Conservation (phyloP, 30 jellyfish, hydroid and myxozoan genomes). For the Sanderia malayensis region DNA sequence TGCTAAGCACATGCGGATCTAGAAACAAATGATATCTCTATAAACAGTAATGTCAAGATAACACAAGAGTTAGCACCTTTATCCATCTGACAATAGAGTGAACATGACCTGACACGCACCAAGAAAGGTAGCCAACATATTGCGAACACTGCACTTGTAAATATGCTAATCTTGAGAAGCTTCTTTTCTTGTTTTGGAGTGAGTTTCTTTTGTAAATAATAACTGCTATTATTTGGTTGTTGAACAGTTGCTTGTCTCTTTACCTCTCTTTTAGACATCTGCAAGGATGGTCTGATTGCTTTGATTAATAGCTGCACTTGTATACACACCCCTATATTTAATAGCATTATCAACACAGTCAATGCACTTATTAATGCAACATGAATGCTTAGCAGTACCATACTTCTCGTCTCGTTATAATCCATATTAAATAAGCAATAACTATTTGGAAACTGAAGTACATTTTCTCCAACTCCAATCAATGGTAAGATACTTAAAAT, state of each 20-base stretch:
- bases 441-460: slow-evolving; percentile 83
- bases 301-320: slow-evolving; percentile 48
- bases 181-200: slow-evolving; percentile 58
- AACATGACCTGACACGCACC: slow-evolving; percentile 27
- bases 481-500: slow-evolving; percentile 44
- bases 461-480: slow-evolving; percentile 62
- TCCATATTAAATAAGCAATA: slow-evolving; percentile 63
- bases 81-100: too few species aligned
- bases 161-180: slow-evolving; percentile 45
- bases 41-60: too few species aligned
- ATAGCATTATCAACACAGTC: slow-evolving; percentile 12
- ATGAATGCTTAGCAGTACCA: slow-evolving; percentile 25
- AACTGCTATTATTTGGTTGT: not conserved
- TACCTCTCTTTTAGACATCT: slow-evolving; percentile 50
- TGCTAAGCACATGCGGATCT: slow-evolving; percentile 35
- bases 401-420: not conserved
- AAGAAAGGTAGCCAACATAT: slow-evolving; percentile 61
- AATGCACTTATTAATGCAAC: slow-evolving; percentile 22
- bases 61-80: too few species aligned
- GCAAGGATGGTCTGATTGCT: slow-evolving; percentile 34
- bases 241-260: not conserved
- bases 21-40: too few species aligned
- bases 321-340: slow-evolving; percentile 60
- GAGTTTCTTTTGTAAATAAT: slow-evolving; percentile 22
- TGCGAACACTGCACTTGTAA: slow-evolving; percentile 18